Evolutionary conservation across 2,113 vertebrate genomes (phyloP).

Genomic region (Mormyrus iriodes): DNA sequence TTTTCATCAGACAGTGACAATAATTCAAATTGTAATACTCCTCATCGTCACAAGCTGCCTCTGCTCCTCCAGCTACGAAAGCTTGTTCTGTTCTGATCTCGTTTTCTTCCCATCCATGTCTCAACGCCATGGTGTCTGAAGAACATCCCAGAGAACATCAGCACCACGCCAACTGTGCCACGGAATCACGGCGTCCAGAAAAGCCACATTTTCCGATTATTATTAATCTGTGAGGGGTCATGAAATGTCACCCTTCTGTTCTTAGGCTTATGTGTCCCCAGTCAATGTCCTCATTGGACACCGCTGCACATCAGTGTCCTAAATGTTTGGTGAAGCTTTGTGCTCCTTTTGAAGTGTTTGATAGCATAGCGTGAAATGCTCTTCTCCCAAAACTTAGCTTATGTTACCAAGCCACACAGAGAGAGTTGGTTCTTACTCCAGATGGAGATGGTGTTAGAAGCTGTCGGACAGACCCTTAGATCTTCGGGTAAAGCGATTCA

Average conservation of each 20-base stretch:
- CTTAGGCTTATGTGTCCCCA: neutral
- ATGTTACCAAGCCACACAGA: neutral
- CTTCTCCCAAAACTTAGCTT: neutral
- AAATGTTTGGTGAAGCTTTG: neutral
- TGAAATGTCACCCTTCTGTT: neutral
- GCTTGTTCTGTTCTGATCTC: neutral
- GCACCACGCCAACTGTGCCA: rapidly evolving
- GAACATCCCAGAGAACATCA: neutral
- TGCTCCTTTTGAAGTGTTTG: neutral
- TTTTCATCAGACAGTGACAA: neutral
- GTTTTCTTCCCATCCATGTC: neutral
- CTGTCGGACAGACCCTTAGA: neutral
- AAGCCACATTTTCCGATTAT: neutral
- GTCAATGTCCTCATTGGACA: neutral
- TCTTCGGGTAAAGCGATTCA: neutral
- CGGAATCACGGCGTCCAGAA: neutral
- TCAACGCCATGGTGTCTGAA: neutral
- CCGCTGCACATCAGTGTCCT: neutral
- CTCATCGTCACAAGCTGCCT: neutral
- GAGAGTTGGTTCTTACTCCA: neutral
- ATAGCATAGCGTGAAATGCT: neutral
- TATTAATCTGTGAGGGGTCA: neutral
- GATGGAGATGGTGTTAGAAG: neutral
- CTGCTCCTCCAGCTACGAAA: neutral
- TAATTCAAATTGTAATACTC: neutral